phyloP scores from a whole-genome alignment of 30 jellyfish, hydroid and myxozoan genomes.

The Turritopsis dohrnii region DNA sequence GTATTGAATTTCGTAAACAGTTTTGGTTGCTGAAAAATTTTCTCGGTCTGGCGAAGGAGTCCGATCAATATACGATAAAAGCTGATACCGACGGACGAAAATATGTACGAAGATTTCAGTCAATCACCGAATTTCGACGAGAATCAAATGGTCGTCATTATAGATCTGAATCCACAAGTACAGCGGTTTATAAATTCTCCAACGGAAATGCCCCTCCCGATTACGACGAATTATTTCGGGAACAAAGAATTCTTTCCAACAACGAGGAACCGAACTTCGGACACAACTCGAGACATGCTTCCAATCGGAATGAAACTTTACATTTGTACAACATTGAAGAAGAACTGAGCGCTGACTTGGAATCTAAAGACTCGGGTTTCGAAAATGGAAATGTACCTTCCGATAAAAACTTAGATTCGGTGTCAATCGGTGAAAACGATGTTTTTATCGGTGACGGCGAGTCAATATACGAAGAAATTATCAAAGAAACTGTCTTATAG shows the following conservation, averaged over 20 bases:
- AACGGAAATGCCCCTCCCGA: not conserved
- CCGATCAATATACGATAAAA: constrained; percentile 5
- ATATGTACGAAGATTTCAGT: constrained; percentile 3
- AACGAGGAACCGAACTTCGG: not conserved
- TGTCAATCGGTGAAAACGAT: not conserved
- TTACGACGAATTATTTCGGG: constrained; percentile 10
- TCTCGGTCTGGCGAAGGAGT: not conserved
- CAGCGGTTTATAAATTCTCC: not conserved
- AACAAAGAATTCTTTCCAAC: not conserved
- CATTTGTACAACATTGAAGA: constrained; percentile 18
- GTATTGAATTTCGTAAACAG: constrained; percentile 69
- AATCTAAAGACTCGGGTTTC: constrained; percentile 16
- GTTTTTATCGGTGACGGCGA: not conserved
- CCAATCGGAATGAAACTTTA: not conserved
- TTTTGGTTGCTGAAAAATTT: constrained; percentile 37
- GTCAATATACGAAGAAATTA: not conserved
- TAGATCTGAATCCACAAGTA: constrained; percentile 2
- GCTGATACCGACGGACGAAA: constrained; percentile 1
- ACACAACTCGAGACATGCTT: not conserved
- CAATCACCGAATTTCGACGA: not conserved
- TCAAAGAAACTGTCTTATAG: constrained; percentile 1
- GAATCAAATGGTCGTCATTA: constrained; percentile 4
- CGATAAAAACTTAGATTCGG: not conserved
- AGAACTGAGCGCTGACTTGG: constrained; percentile 7
- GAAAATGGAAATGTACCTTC: not conserved